phyloP scores from a whole-genome alignment of 2,888 invertebrate species.

The Tetrapedia diversipes region DNA sequence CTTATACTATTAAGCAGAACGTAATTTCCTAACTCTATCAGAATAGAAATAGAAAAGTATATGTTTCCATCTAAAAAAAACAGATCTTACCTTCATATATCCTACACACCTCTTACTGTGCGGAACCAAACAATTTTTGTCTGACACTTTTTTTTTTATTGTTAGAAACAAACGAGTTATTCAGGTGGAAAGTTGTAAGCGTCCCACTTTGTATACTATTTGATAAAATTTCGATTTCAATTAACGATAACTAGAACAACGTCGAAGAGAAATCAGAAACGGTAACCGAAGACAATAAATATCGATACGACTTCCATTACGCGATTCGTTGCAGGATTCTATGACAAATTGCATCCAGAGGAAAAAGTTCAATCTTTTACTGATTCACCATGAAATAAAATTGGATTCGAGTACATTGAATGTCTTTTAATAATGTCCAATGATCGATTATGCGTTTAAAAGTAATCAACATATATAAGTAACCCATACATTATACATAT shows the following conservation, averaged over 20 bases:
- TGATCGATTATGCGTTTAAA: not conserved
- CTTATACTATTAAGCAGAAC: too few species aligned
- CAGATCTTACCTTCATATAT: too few species aligned
- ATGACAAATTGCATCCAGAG: conserved; percentile 7
- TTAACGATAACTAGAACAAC: conserved; percentile 8
- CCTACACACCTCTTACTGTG: too few species aligned
- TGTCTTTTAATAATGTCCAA: not conserved
- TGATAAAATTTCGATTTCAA: conserved; percentile 24
- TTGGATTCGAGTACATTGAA: not conserved
- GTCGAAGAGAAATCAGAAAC: not conserved
- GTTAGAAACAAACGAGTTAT: too few species aligned
- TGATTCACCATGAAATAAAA: not conserved
- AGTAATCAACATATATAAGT: not conserved
- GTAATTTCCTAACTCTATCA: too few species aligned
- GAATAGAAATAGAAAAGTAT: too few species aligned
- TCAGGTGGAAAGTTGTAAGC: too few species aligned
- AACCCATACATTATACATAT: too few species aligned
- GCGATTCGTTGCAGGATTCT: not conserved
- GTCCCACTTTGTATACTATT: too few species aligned
- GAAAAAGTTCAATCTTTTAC: not conserved
- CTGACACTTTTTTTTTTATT: too few species aligned
- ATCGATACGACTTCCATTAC: not conserved
- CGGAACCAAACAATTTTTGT: too few species aligned
- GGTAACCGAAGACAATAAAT: conserved; percentile 19
- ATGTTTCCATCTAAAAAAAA: too few species aligned